Evolutionary conservation across 2,797 vertebrate species (phyloP).

Genomic region (Cynodonichthys magdalenae): DNA sequence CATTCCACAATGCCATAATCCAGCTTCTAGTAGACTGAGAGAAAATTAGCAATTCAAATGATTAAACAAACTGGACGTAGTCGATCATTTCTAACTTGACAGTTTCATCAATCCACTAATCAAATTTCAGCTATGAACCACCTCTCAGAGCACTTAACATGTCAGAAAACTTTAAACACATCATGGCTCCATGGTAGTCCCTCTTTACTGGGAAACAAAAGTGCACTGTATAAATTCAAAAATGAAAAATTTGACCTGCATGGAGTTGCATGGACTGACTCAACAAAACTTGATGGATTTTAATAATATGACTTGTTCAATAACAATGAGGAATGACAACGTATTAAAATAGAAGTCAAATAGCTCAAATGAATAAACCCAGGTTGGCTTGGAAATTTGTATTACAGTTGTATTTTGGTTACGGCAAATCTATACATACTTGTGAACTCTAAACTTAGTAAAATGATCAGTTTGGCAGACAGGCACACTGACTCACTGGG

Average conservation of each 20-base stretch:
- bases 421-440: neutral
- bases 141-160: neutral
- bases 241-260: too few relatives aligned
- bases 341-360: too few relatives aligned
- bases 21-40: constrained; percentile 35
- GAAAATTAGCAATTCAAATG: constrained; percentile 44
- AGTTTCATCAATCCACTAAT: constrained; percentile 38
- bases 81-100: constrained; percentile 51
- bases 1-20: constrained; percentile 34
- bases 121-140: constrained; percentile 26
- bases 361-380: too few relatives aligned
- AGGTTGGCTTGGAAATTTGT: too few relatives aligned
- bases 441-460: neutral
- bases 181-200: neutral
- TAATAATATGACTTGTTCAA: too few relatives aligned
- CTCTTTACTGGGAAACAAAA: too few relatives aligned
- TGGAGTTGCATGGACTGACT: too few relatives aligned
- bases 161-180: neutral
- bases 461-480: neutral
- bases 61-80: constrained; percentile 25
- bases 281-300: too few relatives aligned
- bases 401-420: neutral
- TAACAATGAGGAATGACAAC: too few relatives aligned
- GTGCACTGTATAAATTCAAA: too few relatives aligned
- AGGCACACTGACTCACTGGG: neutral